Percentiles rank a stretch among this genome's conserved stretches.
phyloP scores from a whole-genome alignment of 2,113 vertebrate genomes.

The Bufo gargarizans region DNA sequence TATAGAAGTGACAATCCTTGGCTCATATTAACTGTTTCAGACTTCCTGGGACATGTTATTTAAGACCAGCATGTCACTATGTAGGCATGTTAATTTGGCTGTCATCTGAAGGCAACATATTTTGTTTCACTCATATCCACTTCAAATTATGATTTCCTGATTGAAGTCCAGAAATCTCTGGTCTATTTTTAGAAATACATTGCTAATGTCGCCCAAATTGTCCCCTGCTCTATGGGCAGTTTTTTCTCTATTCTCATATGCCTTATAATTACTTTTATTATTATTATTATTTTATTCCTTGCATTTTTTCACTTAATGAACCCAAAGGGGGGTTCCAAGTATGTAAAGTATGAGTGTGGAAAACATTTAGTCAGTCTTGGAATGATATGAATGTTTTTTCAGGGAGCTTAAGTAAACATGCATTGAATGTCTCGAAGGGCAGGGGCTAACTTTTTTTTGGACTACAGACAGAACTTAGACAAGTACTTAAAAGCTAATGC shows the following conservation, averaged over 20 bases:
- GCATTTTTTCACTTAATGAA: constrained; percentile 79
- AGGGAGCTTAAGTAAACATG: constrained; percentile 83
- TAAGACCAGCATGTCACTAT: not conserved
- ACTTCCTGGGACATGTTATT: not conserved
- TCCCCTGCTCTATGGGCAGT: too few relatives aligned
- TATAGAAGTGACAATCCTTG: not conserved
- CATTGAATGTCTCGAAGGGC: constrained; percentile 74
- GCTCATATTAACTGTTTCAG: not conserved
- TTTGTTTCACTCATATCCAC: not conserved
- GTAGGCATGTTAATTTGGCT: not conserved
- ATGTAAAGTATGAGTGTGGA: constrained; percentile 82
- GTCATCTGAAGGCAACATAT: not conserved
- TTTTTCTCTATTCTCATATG: not conserved
- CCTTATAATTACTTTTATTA: not conserved
- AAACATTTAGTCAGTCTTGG: constrained; percentile 86
- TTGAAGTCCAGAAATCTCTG: not conserved
- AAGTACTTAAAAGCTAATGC: constrained; percentile 68
- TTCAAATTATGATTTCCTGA: not conserved
- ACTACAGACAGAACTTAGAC: constrained; percentile 73
- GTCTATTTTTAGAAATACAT: not conserved
- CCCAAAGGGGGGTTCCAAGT: constrained; percentile 69
- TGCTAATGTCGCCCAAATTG: not conserved
- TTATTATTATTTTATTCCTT: constrained; percentile 53
- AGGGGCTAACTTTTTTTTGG: constrained; percentile 75
- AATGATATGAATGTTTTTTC: constrained; percentile 88